Percentiles rank a stretch among this genome's conserved stretches.
Conservation (phyloP, 2,113 vertebrate species). For the Cepphus grylle region DNA sequence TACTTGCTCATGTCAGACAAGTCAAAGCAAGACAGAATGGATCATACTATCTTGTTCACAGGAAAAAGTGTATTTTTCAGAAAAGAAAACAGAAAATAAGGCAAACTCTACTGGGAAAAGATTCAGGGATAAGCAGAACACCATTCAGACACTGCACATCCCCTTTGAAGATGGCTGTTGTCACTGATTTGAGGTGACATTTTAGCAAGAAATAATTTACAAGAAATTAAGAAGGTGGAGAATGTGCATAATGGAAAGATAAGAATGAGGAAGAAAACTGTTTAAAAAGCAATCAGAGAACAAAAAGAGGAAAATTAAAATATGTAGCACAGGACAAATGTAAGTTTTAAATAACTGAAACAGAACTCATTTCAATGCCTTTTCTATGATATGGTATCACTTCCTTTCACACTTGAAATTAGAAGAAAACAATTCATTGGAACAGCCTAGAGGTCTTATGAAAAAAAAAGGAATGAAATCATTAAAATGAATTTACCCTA, state of each 20-base stretch:
- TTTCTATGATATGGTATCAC: neutral
- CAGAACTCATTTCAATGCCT: neutral
- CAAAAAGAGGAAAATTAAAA: neutral
- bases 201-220: neutral
- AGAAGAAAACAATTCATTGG: neutral
- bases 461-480: neutral
- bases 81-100: neutral
- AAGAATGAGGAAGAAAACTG: neutral
- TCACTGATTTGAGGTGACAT: neutral
- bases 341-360: neutral
- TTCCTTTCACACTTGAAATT: neutral
- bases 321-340: neutral
- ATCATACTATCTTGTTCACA: neutral
- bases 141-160: neutral
- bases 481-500: neutral
- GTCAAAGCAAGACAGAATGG: neutral
- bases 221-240: neutral
- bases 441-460: neutral
- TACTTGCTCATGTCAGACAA: neutral
- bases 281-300: neutral
- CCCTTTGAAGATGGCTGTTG: neutral
- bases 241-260: neutral
- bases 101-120: neutral
- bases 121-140: neutral
- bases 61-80: neutral